Evolutionary conservation across 2,797 vertebrate genomes (phyloP).

Genomic region (Micrastur ruficollis): DNA sequence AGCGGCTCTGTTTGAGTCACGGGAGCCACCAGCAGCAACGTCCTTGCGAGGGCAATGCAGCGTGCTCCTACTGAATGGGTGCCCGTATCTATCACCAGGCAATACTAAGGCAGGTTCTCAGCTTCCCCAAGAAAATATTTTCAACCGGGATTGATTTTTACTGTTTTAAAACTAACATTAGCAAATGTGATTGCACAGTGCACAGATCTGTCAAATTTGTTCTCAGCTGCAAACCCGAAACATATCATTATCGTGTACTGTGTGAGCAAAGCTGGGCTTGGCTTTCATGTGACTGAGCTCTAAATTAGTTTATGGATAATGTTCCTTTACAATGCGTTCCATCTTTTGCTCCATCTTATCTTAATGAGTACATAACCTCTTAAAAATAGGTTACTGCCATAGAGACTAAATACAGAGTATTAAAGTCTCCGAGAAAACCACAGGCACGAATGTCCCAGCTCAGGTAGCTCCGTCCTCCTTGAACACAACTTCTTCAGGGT

Average conservation of each 20-base stretch:
- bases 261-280: constrained; percentile 53
- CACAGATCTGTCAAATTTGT: constrained; percentile 24
- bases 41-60: not conserved
- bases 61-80: not conserved
- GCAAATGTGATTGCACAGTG: not conserved
- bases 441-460: not conserved
- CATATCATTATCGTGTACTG: not conserved
- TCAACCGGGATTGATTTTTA: not conserved
- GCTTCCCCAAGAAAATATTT: constrained; percentile 25
- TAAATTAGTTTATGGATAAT: constrained; percentile 14
- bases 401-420: not conserved
- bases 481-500: constrained; percentile 39
- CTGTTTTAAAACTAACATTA: constrained; percentile 39
- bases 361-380: constrained; percentile 23
- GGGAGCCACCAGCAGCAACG: not conserved
- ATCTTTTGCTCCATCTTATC: constrained; percentile 20
- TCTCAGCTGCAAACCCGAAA: constrained; percentile 36
- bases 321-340: not conserved
- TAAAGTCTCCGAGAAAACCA: not conserved
- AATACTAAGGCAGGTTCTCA: not conserved
- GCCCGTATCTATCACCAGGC: not conserved
- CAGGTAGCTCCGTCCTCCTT: constrained; percentile 41
- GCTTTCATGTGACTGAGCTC: constrained; percentile 5
- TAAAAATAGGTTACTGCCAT: constrained; percentile 9
- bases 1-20: not conserved